Evolutionary conservation across 2,797 vertebrate genomes (phyloP), one percentile per base, ranked within the genome.

Genomic region (Cryptoprocta ferox): DNA sequence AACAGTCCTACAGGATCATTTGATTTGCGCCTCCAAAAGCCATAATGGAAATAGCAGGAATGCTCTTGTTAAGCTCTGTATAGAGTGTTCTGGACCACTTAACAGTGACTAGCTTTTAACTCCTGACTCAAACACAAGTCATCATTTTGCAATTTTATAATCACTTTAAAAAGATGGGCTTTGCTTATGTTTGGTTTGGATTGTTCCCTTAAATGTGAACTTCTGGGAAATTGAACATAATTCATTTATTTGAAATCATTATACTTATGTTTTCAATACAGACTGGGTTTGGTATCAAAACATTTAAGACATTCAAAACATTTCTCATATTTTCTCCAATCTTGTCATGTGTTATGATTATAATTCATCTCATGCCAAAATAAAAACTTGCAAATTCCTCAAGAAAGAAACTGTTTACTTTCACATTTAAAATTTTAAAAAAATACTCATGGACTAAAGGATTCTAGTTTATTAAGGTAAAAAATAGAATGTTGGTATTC

Each of bases 301-400:
- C 59, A 88, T 53, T 94, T 45, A 48, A 90, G 61, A 79, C 24
- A 35, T 39, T 81, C 39, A 61, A 82, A 76, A 59, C 42, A 56
- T 83, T 71, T 92, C 84, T 90, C 48, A 15, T 82, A 63, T 71
- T 95, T 89, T 87, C n/a, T 68, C 42, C 14, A 73, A 3, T 90
- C 65, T 70, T 89, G n/a, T 63, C 61, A 56, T 96, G 70, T 80
- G 93, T 76, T 42, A 79, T 84, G 81, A 91, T 89, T 82, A 75
- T 78, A 92, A 61, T 21, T 89, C 81, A 96, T 97, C 89, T 75
- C 37, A 86, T 73, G 66, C 75, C 84, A 87, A 94, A 97, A 48
- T 32, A 97, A 96, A 65, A 95, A 26, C 75, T 81, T 42, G n/a
- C 15, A 65, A 73, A 59, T 81, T 11, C 19, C 45, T 94, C n/a